Evolutionary conservation across 2,113 vertebrate genomes (phyloP).

Genomic region (Felis chaus): DNA sequence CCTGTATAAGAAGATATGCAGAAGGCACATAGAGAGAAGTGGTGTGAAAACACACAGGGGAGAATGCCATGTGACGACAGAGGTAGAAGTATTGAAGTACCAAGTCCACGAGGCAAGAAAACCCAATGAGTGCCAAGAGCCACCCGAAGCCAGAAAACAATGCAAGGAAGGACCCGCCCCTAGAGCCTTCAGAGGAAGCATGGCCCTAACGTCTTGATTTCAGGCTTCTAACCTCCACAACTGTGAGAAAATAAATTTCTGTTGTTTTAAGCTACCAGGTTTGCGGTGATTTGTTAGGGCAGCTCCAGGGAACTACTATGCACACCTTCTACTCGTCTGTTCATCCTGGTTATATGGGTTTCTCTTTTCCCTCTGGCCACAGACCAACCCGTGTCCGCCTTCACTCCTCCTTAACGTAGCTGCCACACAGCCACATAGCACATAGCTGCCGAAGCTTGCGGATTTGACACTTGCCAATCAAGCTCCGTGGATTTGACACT

Average conservation of each 20-base stretch:
- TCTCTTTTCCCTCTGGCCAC: not conserved
- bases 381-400: not conserved
- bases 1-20: not conserved
- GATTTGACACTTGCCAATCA: not conserved
- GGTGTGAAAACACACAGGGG: not conserved
- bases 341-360: not conserved
- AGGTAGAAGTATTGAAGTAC: not conserved
- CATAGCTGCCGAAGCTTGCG: not conserved
- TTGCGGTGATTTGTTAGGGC: not conserved
- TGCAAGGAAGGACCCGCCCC: not conserved
- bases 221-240: not conserved
- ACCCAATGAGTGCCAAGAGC: not conserved
- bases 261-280: not conserved
- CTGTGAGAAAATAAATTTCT: not conserved
- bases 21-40: not conserved
- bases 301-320: not conserved
- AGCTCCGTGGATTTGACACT: not conserved
- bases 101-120: not conserved
- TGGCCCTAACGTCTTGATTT: not conserved
- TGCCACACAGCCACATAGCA: not conserved
- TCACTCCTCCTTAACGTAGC: not conserved
- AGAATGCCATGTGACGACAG: accelerated
- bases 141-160: not conserved
- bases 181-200: not conserved
- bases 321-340: not conserved